phyloP scores from a whole-genome alignment of 2,888 invertebrate genomes.

The Epistrophe grossulariae region DNA sequence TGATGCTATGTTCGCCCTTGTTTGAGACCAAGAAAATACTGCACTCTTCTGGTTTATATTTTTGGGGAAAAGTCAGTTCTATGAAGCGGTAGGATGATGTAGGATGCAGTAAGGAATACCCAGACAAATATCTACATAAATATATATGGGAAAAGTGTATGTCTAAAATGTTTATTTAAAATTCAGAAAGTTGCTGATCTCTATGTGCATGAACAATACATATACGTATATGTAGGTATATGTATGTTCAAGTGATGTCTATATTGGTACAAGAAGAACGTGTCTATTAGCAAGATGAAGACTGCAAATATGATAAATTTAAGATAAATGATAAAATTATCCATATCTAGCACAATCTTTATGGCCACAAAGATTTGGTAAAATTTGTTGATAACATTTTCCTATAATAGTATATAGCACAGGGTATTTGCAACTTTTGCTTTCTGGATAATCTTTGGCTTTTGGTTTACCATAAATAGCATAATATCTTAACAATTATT shows the following conservation, averaged over 20 bases:
- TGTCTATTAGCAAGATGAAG: constrained; percentile 17
- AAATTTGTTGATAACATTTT: constrained; percentile 25
- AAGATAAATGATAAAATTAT: constrained; percentile 4
- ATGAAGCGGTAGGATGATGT: neutral
- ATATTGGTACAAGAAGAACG: neutral
- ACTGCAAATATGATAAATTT: constrained; percentile 8
- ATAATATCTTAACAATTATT: neutral
- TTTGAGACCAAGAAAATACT: neutral
- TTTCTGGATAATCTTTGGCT: constrained; percentile 1
- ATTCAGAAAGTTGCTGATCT: constrained; percentile 1
- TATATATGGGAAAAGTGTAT: neutral
- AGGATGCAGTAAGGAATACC: too few species aligned
- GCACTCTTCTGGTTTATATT: neutral
- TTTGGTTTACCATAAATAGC: constrained; percentile 19
- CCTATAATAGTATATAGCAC: neutral
- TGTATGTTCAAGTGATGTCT: neutral
- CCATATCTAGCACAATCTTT: constrained; percentile 4
- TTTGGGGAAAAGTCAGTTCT: neutral
- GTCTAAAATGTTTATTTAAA: neutral
- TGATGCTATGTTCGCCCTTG: neutral
- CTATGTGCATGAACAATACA: too few species aligned
- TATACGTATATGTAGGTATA: neutral
- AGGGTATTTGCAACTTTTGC: neutral
- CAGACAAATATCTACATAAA: neutral
- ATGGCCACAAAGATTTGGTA: constrained; percentile 11